Percentiles rank a stretch among this genome's conserved stretches.
phyloP scores from a whole-genome alignment of 2,797 vertebrate species.

The Benthosema pterotum region DNA sequence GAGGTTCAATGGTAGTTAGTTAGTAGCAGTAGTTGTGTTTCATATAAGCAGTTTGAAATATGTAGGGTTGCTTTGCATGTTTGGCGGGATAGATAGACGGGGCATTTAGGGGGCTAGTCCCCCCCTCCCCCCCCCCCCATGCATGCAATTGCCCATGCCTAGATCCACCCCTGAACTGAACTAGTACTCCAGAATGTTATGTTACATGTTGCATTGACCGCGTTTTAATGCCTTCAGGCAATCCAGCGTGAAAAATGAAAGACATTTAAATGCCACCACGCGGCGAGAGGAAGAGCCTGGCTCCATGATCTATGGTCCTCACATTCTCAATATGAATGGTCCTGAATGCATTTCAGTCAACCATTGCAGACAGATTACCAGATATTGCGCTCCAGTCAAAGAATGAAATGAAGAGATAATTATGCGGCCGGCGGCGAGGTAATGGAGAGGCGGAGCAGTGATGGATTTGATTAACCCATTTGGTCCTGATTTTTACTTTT shows the following conservation, averaged over 20 bases:
- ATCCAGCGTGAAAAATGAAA: slow-evolving; percentile 65
- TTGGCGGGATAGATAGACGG: too few relatives aligned
- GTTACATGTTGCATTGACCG: slow-evolving; percentile 18
- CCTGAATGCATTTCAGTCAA: slow-evolving; percentile 64
- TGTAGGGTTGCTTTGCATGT: too few relatives aligned
- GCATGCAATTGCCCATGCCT: too few relatives aligned
- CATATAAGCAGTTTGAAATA: too few relatives aligned
- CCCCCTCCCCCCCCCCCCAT: too few relatives aligned
- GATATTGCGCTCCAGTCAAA: slow-evolving; percentile 71
- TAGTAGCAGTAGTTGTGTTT: too few relatives aligned
- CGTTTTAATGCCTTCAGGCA: slow-evolving; percentile 36
- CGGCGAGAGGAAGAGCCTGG: slow-evolving; percentile 45
- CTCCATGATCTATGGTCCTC: slow-evolving; percentile 56
- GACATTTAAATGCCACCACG: slow-evolving; percentile 42
- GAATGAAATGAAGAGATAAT: slow-evolving; percentile 79
- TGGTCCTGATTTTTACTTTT: too few relatives aligned
- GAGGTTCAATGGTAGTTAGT: too few relatives aligned
- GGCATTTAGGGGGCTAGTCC: too few relatives aligned
- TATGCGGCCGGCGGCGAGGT: slow-evolving; percentile 57
- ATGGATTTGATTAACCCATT: slow-evolving; percentile 79
- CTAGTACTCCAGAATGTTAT: slow-evolving; percentile 24
- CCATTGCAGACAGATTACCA: slow-evolving; percentile 68
- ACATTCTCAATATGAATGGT: slow-evolving; percentile 60
- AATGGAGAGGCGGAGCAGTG: slow-evolving; percentile 65
- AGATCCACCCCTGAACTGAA: too few relatives aligned